phyloP scores from a whole-genome alignment of 2,888 invertebrate species.

The Pammene aurita region DNA sequence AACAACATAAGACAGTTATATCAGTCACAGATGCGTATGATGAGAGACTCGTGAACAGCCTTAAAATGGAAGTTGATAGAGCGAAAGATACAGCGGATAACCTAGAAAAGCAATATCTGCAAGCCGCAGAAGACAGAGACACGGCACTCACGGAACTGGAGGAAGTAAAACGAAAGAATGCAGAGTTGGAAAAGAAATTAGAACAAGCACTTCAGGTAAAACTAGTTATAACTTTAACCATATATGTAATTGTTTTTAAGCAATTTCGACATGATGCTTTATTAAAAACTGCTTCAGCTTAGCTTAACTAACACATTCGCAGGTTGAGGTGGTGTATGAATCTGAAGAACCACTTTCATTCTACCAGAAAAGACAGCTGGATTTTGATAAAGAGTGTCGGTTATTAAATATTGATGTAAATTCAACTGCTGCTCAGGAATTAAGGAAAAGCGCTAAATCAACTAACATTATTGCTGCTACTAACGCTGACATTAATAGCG shows the following conservation, averaged over 20 bases:
- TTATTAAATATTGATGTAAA: conserved; percentile 72
- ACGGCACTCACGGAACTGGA: conserved; percentile 89
- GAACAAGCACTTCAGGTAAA: conserved; percentile 86
- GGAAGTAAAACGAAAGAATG: conserved; percentile 90
- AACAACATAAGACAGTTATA: conserved; percentile 80
- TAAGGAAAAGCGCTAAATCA: conserved; percentile 60
- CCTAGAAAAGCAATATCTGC: conserved; percentile 90
- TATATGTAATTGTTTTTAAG: background rate
- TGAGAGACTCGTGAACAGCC: conserved; percentile 85
- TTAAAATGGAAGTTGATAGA: conserved; percentile 89
- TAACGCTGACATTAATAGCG: conserved; percentile 60
- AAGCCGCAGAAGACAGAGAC: conserved; percentile 90
- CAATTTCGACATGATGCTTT: background rate
- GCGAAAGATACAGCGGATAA: conserved; percentile 91
- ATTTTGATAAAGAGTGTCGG: conserved; percentile 78
- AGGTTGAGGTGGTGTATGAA: conserved; percentile 65
- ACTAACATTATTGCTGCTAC: conserved; percentile 63
- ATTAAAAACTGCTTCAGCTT: conserved; percentile 46
- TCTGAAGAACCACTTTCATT: conserved; percentile 76
- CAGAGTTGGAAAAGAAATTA: conserved; percentile 89
- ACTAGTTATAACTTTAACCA: conserved; percentile 23
- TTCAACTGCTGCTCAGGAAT: conserved; percentile 68
- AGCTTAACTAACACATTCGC: conserved; percentile 64
- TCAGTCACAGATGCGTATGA: conserved; percentile 84
- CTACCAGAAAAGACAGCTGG: conserved; percentile 75